Base-by-base conservation (phyloP, 2,797 vertebrate genomes). In the Lycodopsis pacificus region DNA sequence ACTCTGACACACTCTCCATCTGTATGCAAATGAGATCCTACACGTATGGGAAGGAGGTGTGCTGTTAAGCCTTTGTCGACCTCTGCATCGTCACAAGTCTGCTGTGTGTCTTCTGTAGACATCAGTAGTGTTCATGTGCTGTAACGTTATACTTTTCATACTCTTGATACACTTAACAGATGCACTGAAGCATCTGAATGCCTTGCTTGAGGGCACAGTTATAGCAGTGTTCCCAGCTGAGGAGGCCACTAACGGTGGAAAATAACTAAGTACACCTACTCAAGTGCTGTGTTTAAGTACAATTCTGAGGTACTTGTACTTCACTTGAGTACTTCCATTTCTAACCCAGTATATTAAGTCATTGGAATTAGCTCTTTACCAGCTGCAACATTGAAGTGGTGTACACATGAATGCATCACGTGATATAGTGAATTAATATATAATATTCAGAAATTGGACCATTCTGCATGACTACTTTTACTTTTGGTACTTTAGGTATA, bases 1-100 rank as follows among this genome's bases (percentile, higher is more conserved):
- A 86, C 88, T 81, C 77, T 49, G 73, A 79, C 91, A 54, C 81
- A 91, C 88, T 93, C 76, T 84, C 92, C 93, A 95, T 86, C 94
- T 96, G 95, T 95, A 95, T 96, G 95, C 83, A 90, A 94, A 96
- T 94, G 27, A 88, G 81, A 58, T 66, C 71, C 19, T 22, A n/a
- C 9, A 6, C 65, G 5, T 22, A 20, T 36, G 42, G 63, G 27
- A 54, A 65, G 51, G 58, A 66, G 64, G 19, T 42, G 40, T 57
- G 64, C 10, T 64, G 71, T 67, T 73, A 46, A 56, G 58, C 65
- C 70, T 67, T 25, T 20, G 2, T 56, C 7, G 4, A 9, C 57
- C 30, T 62, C 20, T 44, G 7, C 36, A 2, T 48, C 67, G 17
- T 5, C 36, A 49, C 20, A 77, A 9, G 66, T 46, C 65, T 36